phyloP scores from a whole-genome alignment of 2,888 invertebrate species.

The Synergus itoensis region DNA sequence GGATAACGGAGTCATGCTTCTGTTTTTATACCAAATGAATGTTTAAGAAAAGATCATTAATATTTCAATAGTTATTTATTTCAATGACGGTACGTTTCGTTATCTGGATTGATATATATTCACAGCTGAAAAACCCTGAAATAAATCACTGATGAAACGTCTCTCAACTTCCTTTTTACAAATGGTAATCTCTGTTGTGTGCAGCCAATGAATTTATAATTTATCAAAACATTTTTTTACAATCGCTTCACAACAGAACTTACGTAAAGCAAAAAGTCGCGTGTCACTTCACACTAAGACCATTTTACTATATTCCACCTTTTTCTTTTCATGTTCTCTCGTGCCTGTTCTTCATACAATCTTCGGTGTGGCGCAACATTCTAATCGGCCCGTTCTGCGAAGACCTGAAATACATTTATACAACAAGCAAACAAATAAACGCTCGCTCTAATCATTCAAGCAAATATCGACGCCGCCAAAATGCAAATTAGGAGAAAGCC shows the following conservation, averaged over 20 bases:
- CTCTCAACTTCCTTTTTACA: background rate
- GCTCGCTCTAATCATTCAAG: conserved; percentile 34
- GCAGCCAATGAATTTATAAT: background rate
- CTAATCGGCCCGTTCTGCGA: conserved; percentile 35
- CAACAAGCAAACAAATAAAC: conserved; percentile 35
- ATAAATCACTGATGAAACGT: background rate
- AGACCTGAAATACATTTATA: conserved; percentile 33
- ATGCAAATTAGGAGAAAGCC: conserved; percentile 68
- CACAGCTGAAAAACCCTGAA: conserved; percentile 2
- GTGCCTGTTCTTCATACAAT: conserved; percentile 20
- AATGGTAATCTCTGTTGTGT: background rate
- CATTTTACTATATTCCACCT: background rate
- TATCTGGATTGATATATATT: background rate
- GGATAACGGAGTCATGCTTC: conserved; percentile 9
- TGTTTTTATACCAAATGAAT: background rate
- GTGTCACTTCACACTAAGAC: conserved; percentile 18
- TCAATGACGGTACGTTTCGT: background rate
- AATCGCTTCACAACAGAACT: background rate
- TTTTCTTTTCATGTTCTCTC: background rate
- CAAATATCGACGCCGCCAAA: conserved; percentile 48
- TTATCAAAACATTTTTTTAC: background rate
- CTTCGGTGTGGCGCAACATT: conserved; percentile 23
- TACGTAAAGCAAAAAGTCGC: conserved; percentile 18
- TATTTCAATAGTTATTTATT: background rate
- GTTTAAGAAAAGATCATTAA: background rate